These are phyloP conservation scores for Enteromius mattozi DNA, from an alignment of 2,797 vertebrate species.

Conservation along the genomic window DNA sequence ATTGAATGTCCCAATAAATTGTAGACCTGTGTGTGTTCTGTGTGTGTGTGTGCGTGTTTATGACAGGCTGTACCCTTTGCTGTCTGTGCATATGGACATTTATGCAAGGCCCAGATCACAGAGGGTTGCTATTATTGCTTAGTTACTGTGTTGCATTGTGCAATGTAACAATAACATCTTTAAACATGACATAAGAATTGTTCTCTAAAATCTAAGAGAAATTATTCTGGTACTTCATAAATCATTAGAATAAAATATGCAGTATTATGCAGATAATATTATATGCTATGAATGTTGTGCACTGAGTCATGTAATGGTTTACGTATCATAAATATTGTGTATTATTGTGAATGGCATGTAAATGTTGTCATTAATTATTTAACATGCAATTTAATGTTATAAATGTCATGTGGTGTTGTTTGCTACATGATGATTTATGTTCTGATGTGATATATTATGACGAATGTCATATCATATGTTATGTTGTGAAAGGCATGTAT, in stretches of 20 bases:
- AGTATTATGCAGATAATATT: neutral
- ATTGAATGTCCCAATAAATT: no score
- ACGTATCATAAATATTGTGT: neutral
- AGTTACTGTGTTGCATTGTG: neutral
- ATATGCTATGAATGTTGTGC: neutral
- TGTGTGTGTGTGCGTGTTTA: neutral
- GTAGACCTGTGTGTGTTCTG: neutral
- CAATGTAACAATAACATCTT: neutral
- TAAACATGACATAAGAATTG: neutral
- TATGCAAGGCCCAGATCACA: neutral
- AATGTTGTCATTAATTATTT: neutral
- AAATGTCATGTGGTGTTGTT: neutral
- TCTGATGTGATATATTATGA: neutral
- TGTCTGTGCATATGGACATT: neutral
- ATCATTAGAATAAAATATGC: neutral
- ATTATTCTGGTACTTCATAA: neutral
- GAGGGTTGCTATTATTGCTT: neutral
- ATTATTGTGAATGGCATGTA: neutral
- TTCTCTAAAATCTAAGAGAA: neutral
- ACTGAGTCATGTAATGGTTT: neutral
- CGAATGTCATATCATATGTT: neutral
- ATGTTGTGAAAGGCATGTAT: constrained; percentile 1
- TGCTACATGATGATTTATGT: neutral
- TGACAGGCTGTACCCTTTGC: neutral
- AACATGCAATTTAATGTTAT: neutral